Base-by-base conservation (phyloP, 2,888 invertebrate species). In the Eubasilissa splendida region DNA sequence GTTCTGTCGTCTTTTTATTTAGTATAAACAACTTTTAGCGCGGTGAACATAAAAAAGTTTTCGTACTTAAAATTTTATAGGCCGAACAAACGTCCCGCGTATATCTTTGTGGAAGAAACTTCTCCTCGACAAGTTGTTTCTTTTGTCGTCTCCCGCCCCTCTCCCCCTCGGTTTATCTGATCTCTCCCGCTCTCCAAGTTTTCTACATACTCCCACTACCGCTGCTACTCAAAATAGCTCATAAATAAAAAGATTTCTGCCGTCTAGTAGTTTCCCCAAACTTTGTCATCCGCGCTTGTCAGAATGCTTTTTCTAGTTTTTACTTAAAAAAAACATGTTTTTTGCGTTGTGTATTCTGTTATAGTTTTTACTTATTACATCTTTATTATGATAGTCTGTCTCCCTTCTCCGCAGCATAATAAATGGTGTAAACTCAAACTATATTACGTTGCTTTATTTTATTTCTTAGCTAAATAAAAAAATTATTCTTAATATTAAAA, bases 21-120 rank as follows among this genome's bases (percentile, higher is more conserved):
- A 76, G 80, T 58, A 83, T 81, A 83, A 80, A 76, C 83, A 83
- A 83, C 83, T 83, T 83, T 83, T 60, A 65, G 58, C 80, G 75
- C 56, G 68, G 76, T 52, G 70, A 59, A 88, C 89, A 87, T 89
- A 89, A 89, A 89, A 88, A 89, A 89, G 87, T 89, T 88, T 68
- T 87, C 87, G 87, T 87, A 87, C 88, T 89, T 89, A 89, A 88
- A 88, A 88, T 89, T 89, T 90, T 89, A 89, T 87, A 88, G 88
- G 87, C 86, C 86, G 86, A 88, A 88, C 89, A 88, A 89, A 89
- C 89, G 89, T 88, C 53, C 53, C 70, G 70, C 88, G 78, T 75
- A 76, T 71, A 79, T 59, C 73, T 78, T 71, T 66, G 63, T 50
- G 59, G 31, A 14, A 53, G 12, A 78, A 78, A 73, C 33, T 52